Conservation (phyloP, 2,797 vertebrate genomes). For the Chaunax sp. region DNA sequence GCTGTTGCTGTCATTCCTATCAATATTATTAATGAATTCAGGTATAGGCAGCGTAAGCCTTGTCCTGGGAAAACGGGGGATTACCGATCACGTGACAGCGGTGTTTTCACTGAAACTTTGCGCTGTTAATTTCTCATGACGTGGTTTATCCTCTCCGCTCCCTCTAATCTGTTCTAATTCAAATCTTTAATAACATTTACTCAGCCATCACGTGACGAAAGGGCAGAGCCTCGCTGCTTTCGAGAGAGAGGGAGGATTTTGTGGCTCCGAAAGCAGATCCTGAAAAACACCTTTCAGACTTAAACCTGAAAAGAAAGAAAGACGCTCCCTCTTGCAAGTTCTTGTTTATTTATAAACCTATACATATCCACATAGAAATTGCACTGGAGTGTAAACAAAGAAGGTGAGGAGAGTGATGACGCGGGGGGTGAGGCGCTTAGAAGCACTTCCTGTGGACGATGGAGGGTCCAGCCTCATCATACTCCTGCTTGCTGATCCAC, state of each 20-base stretch:
- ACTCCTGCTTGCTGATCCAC: constrained; percentile 99
- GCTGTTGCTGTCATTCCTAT: neutral
- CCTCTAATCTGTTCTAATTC: constrained; percentile 77
- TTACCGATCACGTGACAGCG: constrained; percentile 62
- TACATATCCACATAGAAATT: constrained; percentile 90
- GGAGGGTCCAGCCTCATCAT: constrained; percentile 92
- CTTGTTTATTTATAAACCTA: constrained; percentile 92
- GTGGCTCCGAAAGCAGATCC: neutral
- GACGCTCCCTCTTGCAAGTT: constrained; percentile 71
- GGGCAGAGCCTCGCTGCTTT: constrained; percentile 33
- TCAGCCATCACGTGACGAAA: constrained; percentile 51
- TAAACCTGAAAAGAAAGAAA: neutral
- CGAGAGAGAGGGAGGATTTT: neutral
- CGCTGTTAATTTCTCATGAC: constrained; percentile 66
- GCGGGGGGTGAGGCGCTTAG: constrained; percentile 45
- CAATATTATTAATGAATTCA: neutral
- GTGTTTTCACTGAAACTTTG: constrained; percentile 65
- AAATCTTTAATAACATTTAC: constrained; percentile 75
- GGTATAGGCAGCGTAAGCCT: constrained; percentile 8
- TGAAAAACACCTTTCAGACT: neutral
- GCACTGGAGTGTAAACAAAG: constrained; percentile 88
- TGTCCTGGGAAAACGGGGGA: constrained; percentile 29
- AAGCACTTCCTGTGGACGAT: constrained; percentile 93
- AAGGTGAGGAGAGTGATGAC: constrained; percentile 73
- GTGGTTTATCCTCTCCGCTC: constrained; percentile 72